Base-by-base conservation (phyloP, 2,888 invertebrate species). In the Trichopoda pennipes region DNA sequence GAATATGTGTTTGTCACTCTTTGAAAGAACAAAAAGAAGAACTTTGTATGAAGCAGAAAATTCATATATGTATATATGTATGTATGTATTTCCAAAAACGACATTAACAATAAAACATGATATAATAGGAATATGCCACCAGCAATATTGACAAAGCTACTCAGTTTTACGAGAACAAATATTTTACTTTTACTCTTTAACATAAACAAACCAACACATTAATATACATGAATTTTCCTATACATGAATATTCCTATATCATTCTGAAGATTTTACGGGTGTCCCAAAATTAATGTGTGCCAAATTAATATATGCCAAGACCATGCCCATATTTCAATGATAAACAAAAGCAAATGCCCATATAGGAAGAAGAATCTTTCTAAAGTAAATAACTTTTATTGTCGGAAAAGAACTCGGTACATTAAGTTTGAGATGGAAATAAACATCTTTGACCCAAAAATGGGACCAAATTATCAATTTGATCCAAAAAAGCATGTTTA, bases 71-170 rank as follows among this genome's bases (percentile, higher is more conserved):
- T 87, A 85, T 86, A 84, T 84, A 84, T 85, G 81, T n/a, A n/a
- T n/a, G n/a, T n/a, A n/a, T n/a, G 6, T 28, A 28, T 28, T 28
- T 28, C 28, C 8, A 74, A 55, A 42, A 73, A 17, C 55, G 47
- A 56, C 19, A 70, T 51, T 51, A 44, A n/a, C 14, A 44, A 44
- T 17, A 66, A 56, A 49, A 51, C 14, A 21, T 66, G 17, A 7
- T 35, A 75, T 19, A 64, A 64, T n/a, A 58, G 84, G 74, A 86
- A 80, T 44, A 79, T 69, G 84, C 85, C 81, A 68, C 60, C 35
- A 87, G 87, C 87, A 87, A 87, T 86, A 87, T 87, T 87, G 85
- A 88, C 87, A 88, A 86, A 88, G 83, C 80, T 86, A 87, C 81
- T 85, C 82, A 73, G 56, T 44, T 66, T 66, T 49, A 75, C 56